phyloP scores from a whole-genome alignment of 2,888 invertebrate species.

The Ashinkailepas kermadecensis region DNA sequence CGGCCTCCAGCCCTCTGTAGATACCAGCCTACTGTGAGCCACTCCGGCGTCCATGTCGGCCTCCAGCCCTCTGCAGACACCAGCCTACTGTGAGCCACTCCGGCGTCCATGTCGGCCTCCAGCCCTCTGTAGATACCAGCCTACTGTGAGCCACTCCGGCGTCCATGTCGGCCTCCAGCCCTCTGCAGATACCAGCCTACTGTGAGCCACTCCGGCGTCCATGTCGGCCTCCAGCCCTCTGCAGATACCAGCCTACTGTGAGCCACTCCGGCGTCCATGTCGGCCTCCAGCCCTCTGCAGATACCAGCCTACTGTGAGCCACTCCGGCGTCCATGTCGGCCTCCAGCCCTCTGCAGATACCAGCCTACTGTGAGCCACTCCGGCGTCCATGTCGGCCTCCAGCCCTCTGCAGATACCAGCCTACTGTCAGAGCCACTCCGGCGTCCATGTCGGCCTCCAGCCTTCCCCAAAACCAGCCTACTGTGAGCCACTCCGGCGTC shows the following conservation, averaged over 20 bases:
- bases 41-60: constrained; percentile 37
- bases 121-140: background rate
- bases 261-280: too few relatives aligned
- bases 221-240: constrained; percentile 26
- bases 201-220: too few relatives aligned
- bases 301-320: too few relatives aligned
- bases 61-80: constrained; percentile 2
- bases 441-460: constrained; percentile 36
- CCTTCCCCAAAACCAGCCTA: background rate
- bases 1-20: constrained; percentile 16
- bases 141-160: too few relatives aligned
- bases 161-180: constrained; percentile 35
- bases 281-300: constrained; percentile 15
- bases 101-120: constrained; percentile 36
- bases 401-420: background rate
- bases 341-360: constrained; percentile 2
- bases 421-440: too few relatives aligned
- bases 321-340: constrained; percentile 37
- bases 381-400: constrained; percentile 36
- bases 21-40: too few relatives aligned
- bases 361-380: too few relatives aligned
- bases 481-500: too few relatives aligned
- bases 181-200: background rate
- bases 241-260: background rate
- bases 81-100: too few relatives aligned